Base-by-base conservation (phyloP, 2,113 vertebrate species). In the Pycnonotus jocosus region DNA sequence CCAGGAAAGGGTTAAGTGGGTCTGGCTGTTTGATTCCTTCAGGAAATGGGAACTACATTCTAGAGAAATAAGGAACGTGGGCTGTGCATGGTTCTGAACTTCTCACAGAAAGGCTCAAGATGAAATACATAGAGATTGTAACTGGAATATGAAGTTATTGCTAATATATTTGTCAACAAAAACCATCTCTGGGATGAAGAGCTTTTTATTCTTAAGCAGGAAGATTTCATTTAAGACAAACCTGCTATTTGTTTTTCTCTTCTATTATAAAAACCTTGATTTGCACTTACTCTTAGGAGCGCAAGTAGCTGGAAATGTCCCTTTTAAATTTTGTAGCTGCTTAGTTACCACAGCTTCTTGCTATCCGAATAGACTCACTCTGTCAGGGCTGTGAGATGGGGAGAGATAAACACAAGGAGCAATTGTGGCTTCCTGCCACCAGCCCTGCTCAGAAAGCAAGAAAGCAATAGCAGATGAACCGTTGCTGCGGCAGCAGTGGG, bases 391-490 rank as follows among this genome's bases (percentile, higher is more conserved):
- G 68, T 1, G 3, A 95, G 88, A 97, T 92, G 71, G 54, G 77
- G 81, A 94, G 96, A 97, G 94, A 88, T 93, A 96, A 96, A 94
- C 86, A 95, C 83, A 86, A 66, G 91, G 91, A 96, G 92, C 89
- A 87, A 51, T 74, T 96, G 93, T 96, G 95, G 79, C 97, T 98
- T 97, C 97, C 92, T 97, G 94, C 83, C 94, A 92, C 88, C 69
- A 81, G 54, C 81, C 92, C 91, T 45, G 71, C 90, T 88, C 93
- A 76, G 90, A 62, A 90, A 95, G 83, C 73, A 92, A 96, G 91
- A 60, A 45, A 68, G 62, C 69, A 68, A 86, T 40, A 61, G 85
- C 90, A 96, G 82, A 94, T 86, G 95, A 96, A 54, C 61, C 0
- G 10, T 89, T 95, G 86, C 88, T 97, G 60, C 64, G 20, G 90